These are phyloP conservation scores for Phrixothrix hirtus DNA, from an alignment of 2,888 invertebrate genomes.

Conservation along the genomic window DNA sequence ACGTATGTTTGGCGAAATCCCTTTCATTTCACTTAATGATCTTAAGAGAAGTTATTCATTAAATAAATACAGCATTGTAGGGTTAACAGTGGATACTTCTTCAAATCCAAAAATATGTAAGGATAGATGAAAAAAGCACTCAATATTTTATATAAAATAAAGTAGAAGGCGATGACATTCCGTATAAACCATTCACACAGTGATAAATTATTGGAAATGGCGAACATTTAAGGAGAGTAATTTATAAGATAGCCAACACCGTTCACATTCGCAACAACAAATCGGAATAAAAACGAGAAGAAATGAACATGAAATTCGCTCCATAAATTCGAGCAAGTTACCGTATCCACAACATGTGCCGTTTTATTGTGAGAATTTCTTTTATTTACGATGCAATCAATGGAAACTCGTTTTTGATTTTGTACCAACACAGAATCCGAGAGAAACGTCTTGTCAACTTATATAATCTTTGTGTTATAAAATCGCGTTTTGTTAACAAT, in stretches of 20 bases:
- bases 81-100: too few relatives aligned
- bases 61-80: too few relatives aligned
- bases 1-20: too few relatives aligned
- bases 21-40: too few relatives aligned
- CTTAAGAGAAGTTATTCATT: too few relatives aligned
- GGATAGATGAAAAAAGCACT: too few relatives aligned
- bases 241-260: conserved; percentile 18
- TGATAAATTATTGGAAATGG: conserved; percentile 12
- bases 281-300: conserved; percentile 20
- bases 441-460: neutral
- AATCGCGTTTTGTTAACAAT: neutral
- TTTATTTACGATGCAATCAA: conserved; percentile 20
- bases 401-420: conserved; percentile 11
- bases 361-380: conserved; percentile 21
- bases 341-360: conserved; percentile 21
- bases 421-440: conserved; percentile 1
- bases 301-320: conserved; percentile 25
- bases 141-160: too few relatives aligned
- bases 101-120: too few relatives aligned
- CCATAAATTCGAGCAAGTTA: conserved; percentile 22
- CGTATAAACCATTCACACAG: conserved; percentile 7
- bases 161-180: conserved; percentile 7
- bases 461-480: neutral
- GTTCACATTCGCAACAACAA: conserved; percentile 20
- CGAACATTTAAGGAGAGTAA: conserved; percentile 12